A percentile compares a stretch with the other conserved stretches of the same genome.
Conservation (phyloP, 2,113 vertebrate genomes). For the Condylura cristata region DNA sequence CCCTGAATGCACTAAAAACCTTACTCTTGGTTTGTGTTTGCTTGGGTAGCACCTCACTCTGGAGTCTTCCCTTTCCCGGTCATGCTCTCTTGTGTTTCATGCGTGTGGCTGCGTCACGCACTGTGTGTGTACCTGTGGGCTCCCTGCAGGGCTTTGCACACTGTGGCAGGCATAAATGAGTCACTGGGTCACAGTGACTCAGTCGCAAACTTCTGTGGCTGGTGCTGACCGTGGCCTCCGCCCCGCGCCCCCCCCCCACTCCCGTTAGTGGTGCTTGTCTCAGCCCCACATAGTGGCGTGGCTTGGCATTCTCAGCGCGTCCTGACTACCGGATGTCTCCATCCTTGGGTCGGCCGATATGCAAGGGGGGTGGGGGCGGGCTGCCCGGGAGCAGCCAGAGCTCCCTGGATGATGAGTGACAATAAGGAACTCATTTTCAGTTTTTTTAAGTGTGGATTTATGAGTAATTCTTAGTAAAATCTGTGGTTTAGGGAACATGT, state of each 20-base stretch:
- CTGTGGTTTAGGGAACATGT: not conserved
- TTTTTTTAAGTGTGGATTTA: not conserved
- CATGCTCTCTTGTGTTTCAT: not conserved
- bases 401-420: too few species aligned
- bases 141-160: not conserved
- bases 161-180: not conserved
- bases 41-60: too few species aligned
- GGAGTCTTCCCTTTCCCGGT: not conserved
- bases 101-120: not conserved
- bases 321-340: too few species aligned
- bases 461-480: not conserved
- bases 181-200: not conserved
- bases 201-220: not conserved
- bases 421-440: conserved; percentile 1
- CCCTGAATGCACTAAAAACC: not conserved
- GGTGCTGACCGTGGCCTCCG: not conserved
- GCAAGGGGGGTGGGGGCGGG: too few species aligned
- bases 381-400: too few species aligned
- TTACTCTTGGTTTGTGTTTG: not conserved
- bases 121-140: not conserved
- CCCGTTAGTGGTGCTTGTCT: not conserved
- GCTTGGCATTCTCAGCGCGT: not conserved
- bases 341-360: too few species aligned
- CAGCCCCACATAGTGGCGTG: not conserved
- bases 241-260: not conserved